Evolutionary conservation across 2,113 vertebrate species (phyloP).

Genomic region (Mus pahari): DNA sequence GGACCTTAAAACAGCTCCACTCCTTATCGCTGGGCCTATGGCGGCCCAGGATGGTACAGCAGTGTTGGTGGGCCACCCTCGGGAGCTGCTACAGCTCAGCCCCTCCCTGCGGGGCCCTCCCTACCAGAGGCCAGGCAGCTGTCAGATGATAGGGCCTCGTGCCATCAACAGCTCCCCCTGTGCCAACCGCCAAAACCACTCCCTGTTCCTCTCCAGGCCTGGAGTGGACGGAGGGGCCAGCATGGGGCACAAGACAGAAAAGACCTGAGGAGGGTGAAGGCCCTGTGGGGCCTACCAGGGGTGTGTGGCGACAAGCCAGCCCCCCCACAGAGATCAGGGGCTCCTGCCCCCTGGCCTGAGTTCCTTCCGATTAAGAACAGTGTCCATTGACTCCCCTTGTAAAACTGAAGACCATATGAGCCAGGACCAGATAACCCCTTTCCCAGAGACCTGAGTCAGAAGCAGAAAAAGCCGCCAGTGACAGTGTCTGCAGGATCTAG

Average conservation of each 20-base stretch:
- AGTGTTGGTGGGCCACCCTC: not conserved
- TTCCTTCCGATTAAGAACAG: not conserved
- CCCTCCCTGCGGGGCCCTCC: slow-evolving; percentile 68
- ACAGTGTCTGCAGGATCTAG: not conserved
- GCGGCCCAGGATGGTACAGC: not conserved
- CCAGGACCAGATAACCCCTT: not conserved
- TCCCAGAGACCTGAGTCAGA: not conserved
- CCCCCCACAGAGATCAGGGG: not conserved
- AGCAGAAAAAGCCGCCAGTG: not conserved
- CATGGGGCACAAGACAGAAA: not conserved
- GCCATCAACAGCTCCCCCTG: slow-evolving; percentile 79
- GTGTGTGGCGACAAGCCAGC: not conserved
- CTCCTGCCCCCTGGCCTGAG: not conserved
- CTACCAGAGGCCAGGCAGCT: slow-evolving; percentile 81
- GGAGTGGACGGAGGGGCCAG: not conserved
- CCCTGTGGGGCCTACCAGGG: not conserved
- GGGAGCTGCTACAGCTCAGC: slow-evolving; percentile 32
- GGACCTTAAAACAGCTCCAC: not conserved
- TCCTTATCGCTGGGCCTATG: not conserved
- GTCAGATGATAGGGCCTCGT: slow-evolving; percentile 87
- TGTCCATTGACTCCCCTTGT: not conserved
- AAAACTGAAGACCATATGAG: not conserved
- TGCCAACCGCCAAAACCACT: slow-evolving; percentile 82
- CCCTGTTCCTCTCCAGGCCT: slow-evolving; percentile 77
- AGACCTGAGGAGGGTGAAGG: not conserved